Evolutionary conservation across 1,140 invertebrate species (phyloP), one percentile per base, ranked within the genome.

Genomic region (Harpegnathos saltator): DNA sequence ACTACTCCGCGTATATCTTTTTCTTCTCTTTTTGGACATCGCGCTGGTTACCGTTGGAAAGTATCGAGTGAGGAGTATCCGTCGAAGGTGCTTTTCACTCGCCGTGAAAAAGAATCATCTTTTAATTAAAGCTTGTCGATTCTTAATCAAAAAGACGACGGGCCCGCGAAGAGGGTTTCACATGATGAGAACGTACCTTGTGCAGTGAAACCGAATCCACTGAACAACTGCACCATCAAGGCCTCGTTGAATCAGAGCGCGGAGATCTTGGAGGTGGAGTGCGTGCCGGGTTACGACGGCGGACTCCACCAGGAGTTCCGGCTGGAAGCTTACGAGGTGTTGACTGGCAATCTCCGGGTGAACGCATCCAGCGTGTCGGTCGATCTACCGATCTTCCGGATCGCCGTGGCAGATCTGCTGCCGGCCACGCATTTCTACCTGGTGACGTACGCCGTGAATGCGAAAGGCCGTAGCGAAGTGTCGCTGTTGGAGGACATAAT

Each of bases 371-470:
- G 95, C 82, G 84, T 91, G 50, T 88, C 88, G 12, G 89, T 92
- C 52, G 96, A 96, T 74, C 86, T 94, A 48, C 96, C 96, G 0
- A 90, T 96, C 26, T 98, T 98, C 92, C 95, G 96, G 71, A 95
- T 97, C 83, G 96, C 96, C 52, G 94, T 96, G 26, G 92, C 95
- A 11, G 96, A 97, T 83, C 94, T 97, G 61, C 94, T 96, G 71
- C 94, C 95, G n/a, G 94, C 93, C 66, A 94, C 95, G 29, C 95
- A 95, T 81, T 94, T 94, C 85, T 93, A 92, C 89, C 91, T 98
- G 66, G 95, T 97, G 66, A 96, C 97, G 75, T 98, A 98, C 92
- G 97, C 98, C 52, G 96, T 96, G 85, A 99, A 99, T 94, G 96
- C 97, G 48, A 98, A 98, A 93, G 98, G 98, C 61, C 96, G 96